Evolutionary conservation across 2,888 invertebrate genomes (phyloP).

Genomic region (Melanchra persicariae): DNA sequence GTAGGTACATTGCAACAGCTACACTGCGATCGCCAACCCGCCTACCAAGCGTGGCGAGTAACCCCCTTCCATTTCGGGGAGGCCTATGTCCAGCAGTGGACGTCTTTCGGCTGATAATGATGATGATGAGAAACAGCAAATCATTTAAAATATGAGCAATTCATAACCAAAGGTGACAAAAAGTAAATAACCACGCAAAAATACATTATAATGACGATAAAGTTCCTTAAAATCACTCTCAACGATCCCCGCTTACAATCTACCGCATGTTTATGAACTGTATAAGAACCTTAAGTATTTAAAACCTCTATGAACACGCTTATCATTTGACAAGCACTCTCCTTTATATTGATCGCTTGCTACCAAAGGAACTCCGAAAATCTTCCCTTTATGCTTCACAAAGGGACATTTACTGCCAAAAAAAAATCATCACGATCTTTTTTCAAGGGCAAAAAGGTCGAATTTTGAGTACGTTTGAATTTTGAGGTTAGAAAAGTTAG

Average conservation of each 20-base stretch:
- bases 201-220: constrained; percentile 14
- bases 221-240: constrained; percentile 15
- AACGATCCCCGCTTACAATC: constrained; percentile 31
- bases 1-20: no score
- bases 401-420: not conserved
- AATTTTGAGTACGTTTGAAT: constrained; percentile 39
- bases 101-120: no score
- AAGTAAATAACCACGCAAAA: not conserved
- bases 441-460: constrained; percentile 58
- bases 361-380: constrained; percentile 70
- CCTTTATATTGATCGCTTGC: constrained; percentile 76
- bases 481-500: constrained; percentile 48
- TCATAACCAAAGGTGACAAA: not conserved
- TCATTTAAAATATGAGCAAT: no score
- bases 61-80: no score
- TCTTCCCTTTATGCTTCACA: constrained; percentile 27
- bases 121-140: no score
- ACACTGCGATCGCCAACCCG: no score
- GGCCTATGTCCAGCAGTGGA: no score
- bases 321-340: constrained; percentile 74
- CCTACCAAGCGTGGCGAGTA: no score
- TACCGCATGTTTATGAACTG: constrained; percentile 50
- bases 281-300: constrained; percentile 59
- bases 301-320: constrained; percentile 63
- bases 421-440: not conserved